Evolutionary conservation across 2,888 invertebrate genomes (phyloP).

Genomic region (Theretra japonica): DNA sequence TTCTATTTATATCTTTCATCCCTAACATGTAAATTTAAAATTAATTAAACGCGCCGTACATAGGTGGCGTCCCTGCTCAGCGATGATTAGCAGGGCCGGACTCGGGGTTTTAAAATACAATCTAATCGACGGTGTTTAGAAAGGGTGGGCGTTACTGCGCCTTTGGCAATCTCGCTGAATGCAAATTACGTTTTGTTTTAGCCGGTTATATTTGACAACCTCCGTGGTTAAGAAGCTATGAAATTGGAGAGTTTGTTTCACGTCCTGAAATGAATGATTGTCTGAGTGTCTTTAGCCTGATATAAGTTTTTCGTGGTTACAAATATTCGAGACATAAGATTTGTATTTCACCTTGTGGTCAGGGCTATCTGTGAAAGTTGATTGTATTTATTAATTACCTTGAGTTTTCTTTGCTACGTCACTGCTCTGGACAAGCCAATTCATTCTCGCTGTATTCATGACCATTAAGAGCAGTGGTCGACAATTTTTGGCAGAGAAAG

Average conservation of each 20-base stretch:
- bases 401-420: too few relatives aligned
- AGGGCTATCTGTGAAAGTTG: too few relatives aligned
- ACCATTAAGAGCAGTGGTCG: too few relatives aligned
- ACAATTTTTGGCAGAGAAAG: too few relatives aligned
- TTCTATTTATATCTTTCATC: conserved; percentile 46
- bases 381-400: too few relatives aligned
- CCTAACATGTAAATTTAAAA: conserved; percentile 51
- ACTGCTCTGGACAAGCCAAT: too few relatives aligned
- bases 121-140: too few relatives aligned
- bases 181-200: background rate
- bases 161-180: background rate
- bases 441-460: too few relatives aligned
- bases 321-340: too few relatives aligned
- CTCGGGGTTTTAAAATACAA: conserved; percentile 26
- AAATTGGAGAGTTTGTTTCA: background rate
- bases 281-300: background rate
- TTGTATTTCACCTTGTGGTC: too few relatives aligned
- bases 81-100: conserved; percentile 53
- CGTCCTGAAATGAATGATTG: background rate
- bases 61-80: conserved; percentile 49
- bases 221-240: background rate
- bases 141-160: conserved; percentile 26
- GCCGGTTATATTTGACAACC: background rate
- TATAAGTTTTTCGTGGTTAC: too few relatives aligned
- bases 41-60: conserved; percentile 52